Evolutionary conservation across 2,888 invertebrate species (phyloP), one percentile per base, ranked within the genome.

Genomic region (Eupeodes luniger): DNA sequence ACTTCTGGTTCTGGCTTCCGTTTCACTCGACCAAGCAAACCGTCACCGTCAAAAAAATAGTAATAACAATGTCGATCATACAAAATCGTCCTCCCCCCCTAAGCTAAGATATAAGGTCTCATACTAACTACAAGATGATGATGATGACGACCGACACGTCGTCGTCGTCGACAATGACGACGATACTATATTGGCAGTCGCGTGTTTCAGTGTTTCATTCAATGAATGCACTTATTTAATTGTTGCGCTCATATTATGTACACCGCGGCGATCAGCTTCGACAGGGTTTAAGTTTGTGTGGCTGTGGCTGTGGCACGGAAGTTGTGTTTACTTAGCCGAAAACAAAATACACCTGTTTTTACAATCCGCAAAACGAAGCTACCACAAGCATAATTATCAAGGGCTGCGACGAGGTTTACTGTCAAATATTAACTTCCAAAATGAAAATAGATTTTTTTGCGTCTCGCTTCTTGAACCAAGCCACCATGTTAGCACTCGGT

Each of bases 271-370:
- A 40, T 40, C 40, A 75, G 76, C n/a, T 16, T 53, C 53, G 67
- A 27, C 40, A 55, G 34, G 3, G 1, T 51, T n/a, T 9, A 7
- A 49, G 55, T 49, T 62, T 84, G 74, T 81, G 84, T 69, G 81
- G 74, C 81, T 36, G 55, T 49, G 55, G 81, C 69, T 81, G 84
- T 69, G 81, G 77, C 81, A 88, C 88, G 84, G 85, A 84, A 85
- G 84, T 88, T 85, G 85, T 85, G 81, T 77, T 85, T 81, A 87
- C 83, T 77, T 82, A 82, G 74, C 82, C 85, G 62, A 69, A 51
- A 81, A 77, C 61, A 40, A 77, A 88, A 88, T 85, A 85, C 88
- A 88, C 88, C 88, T 88, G 88, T 88, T 88, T 88, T 78, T 69
- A 84, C 67, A 80, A 76, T 75, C 57, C 69, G 36, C 77, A 62